Conservation (phyloP, 2,888 invertebrate species). For the Andrena bicolor region DNA sequence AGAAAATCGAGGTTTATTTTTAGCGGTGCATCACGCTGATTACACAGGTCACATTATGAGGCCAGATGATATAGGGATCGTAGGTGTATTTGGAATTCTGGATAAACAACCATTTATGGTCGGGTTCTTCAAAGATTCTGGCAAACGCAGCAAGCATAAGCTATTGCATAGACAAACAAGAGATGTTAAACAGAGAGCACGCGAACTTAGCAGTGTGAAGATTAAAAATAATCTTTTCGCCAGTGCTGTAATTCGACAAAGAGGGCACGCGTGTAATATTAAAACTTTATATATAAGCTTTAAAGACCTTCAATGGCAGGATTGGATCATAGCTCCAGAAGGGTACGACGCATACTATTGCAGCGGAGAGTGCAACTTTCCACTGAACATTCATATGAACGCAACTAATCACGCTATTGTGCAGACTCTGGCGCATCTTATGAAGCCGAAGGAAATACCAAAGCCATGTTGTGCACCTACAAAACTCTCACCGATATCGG, state of each 20-base stretch:
- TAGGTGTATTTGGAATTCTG: slow-evolving; percentile 90
- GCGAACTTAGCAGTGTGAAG: slow-evolving; percentile 17
- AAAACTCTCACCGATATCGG: slow-evolving; percentile 92
- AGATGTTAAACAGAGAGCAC: background rate
- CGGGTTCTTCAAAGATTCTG: slow-evolving; percentile 91
- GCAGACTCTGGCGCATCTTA: slow-evolving; percentile 93
- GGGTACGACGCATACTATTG: slow-evolving; percentile 97
- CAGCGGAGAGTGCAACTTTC: slow-evolving; percentile 95
- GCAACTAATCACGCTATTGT: slow-evolving; percentile 98
- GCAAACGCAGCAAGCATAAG: slow-evolving; percentile 86
- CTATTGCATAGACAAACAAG: background rate
- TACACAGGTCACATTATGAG: slow-evolving; percentile 89
- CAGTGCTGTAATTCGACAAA: slow-evolving; percentile 49
- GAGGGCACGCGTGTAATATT: slow-evolving; percentile 91
- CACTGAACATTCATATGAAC: slow-evolving; percentile 95
- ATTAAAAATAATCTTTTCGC: slow-evolving; percentile 79
- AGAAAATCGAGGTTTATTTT: slow-evolving; percentile 93
- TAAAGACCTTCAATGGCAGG: slow-evolving; percentile 94
- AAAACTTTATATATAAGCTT: slow-evolving; percentile 96
- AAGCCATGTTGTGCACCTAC: slow-evolving; percentile 96
- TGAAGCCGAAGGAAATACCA: slow-evolving; percentile 91
- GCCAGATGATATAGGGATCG: slow-evolving; percentile 93
- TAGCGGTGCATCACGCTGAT: slow-evolving; percentile 87
- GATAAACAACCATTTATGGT: slow-evolving; percentile 96
- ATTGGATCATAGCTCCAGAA: slow-evolving; percentile 97